Conservation (phyloP, 2,113 vertebrate species). For the Ctenodactylus gundi region DNA sequence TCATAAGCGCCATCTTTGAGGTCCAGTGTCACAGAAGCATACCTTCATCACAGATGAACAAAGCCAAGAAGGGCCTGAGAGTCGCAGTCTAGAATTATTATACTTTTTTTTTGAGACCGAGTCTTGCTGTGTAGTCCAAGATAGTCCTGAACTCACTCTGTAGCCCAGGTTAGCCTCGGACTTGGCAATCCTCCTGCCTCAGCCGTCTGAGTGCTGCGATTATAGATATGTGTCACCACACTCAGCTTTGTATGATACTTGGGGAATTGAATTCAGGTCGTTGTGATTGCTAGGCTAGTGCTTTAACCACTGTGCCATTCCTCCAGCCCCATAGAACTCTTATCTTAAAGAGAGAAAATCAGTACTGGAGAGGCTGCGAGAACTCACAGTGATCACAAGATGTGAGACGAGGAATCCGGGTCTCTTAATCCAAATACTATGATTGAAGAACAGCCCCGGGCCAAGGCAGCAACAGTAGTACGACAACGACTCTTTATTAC, state of each 20-base stretch:
- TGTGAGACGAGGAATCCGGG: background rate
- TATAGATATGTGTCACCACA: no score
- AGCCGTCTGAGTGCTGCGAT: no score
- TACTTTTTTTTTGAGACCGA: no score
- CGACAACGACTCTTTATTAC: background rate
- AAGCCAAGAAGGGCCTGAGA: background rate
- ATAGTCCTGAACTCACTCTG: no score
- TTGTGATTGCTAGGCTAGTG: no score
- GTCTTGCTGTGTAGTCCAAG: no score
- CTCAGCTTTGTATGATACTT: no score
- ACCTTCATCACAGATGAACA: background rate
- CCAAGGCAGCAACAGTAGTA: background rate
- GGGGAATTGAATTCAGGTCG: no score
- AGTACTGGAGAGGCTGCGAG: background rate
- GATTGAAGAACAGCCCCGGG: background rate
- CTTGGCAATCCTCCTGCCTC: no score
- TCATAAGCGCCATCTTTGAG: background rate
- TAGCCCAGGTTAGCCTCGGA: no score
- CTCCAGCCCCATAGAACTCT: no score
- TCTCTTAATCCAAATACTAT: background rate
- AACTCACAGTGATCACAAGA: background rate
- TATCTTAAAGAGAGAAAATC: background rate
- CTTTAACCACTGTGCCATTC: no score
- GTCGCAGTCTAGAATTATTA: background rate
- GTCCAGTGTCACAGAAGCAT: background rate